phyloP scores from a whole-genome alignment of 2,888 invertebrate genomes.

The Drosophila recens region DNA sequence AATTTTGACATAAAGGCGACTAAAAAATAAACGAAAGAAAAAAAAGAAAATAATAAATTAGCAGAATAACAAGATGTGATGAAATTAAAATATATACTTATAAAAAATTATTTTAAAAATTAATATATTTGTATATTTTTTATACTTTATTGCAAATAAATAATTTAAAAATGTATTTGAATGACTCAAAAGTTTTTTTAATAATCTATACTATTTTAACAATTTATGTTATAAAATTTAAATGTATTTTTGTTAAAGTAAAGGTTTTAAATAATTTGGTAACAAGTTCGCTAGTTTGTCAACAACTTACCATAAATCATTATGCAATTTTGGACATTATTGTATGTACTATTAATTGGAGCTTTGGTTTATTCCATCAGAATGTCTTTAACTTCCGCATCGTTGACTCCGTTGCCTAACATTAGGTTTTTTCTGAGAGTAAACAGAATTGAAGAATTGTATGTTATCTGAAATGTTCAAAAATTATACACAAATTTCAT shows the following conservation, averaged over 20 bases:
- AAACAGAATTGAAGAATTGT: conserved; percentile 15
- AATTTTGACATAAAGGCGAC: conserved; percentile 41
- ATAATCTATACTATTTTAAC: too few species aligned
- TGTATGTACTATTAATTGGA: background rate
- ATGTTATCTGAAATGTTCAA: background rate
- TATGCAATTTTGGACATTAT: conserved; percentile 25
- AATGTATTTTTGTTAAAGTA: background rate
- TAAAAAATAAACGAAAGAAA: conserved; percentile 15
- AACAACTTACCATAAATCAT: conserved; percentile 44
- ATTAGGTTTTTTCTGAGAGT: conserved; percentile 38
- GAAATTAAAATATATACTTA: too few species aligned
- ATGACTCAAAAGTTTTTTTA: too few species aligned
- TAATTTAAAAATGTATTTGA: too few species aligned
- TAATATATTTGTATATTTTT: too few species aligned
- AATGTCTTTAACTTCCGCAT: conserved; percentile 24
- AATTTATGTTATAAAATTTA: too few species aligned
- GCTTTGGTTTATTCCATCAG: conserved; percentile 23
- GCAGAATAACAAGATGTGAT: too few species aligned
- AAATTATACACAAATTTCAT: conserved; percentile 1
- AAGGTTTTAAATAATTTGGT: background rate
- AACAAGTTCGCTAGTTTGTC: conserved; percentile 54
- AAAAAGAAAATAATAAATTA: background rate
- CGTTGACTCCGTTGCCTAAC: conserved; percentile 28
- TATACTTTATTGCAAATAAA: too few species aligned
- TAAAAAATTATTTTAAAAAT: too few species aligned